Percentiles rank a stretch among this genome's conserved stretches.
These are phyloP conservation scores for Euborellia annulipes DNA, from an alignment of 1,140 invertebrate species.

Conservation along the genomic window DNA sequence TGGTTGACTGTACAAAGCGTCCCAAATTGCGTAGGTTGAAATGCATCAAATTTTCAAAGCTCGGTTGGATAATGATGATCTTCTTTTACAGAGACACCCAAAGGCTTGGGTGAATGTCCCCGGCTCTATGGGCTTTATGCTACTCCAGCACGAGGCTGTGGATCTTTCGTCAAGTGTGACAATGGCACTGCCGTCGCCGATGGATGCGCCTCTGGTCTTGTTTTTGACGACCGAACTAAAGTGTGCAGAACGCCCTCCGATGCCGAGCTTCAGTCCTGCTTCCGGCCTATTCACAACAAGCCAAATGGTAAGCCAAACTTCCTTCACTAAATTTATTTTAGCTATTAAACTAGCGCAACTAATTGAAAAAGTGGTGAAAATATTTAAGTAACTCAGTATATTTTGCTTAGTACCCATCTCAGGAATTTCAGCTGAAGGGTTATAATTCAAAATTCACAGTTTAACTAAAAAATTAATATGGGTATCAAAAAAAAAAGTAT, in stretches of 20 bases:
- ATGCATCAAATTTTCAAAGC: too few relatives aligned
- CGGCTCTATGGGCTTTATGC: constrained; percentile 14
- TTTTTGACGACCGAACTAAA: constrained; percentile 15
- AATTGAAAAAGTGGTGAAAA: too few relatives aligned
- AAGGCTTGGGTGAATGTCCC: constrained; percentile 14
- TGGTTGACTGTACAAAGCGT: constrained; percentile 14
- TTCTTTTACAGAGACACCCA: constrained; percentile 15
- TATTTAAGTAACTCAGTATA: too few relatives aligned
- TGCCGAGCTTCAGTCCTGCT: constrained; percentile 6
- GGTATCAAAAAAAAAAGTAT: too few relatives aligned
- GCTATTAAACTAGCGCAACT: too few relatives aligned
- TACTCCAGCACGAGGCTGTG: constrained; percentile 12
- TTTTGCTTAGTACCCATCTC: too few relatives aligned
- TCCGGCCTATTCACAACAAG: too few relatives aligned
- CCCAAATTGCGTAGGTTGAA: constrained; percentile 17
- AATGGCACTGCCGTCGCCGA: constrained; percentile 14
- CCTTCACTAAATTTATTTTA: too few relatives aligned
- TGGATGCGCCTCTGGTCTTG: constrained; percentile 10
- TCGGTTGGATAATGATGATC: not conserved
- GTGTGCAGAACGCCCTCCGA: constrained; percentile 11
- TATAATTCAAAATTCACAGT: too few relatives aligned
- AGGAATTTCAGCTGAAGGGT: too few relatives aligned
- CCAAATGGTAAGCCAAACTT: too few relatives aligned
- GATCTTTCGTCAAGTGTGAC: constrained; percentile 15
- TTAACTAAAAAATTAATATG: too few relatives aligned